Percentiles rank a stretch among this genome's conserved stretches.
These are phyloP conservation scores for Panulirus ornatus DNA, from an alignment of 1,140 invertebrate species.

Conservation along the genomic window DNA sequence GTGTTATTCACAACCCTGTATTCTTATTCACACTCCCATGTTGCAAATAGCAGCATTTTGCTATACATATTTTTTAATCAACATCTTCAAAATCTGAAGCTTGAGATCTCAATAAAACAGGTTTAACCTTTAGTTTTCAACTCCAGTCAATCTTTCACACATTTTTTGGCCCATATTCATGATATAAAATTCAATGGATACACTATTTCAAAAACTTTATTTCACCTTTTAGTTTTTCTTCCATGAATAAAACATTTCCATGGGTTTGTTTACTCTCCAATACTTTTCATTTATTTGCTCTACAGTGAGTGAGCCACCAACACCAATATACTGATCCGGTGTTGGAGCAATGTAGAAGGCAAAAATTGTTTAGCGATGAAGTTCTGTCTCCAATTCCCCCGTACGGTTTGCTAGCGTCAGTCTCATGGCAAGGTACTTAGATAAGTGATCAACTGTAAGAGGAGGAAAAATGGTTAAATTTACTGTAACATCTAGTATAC, in stretches of 20 bases:
- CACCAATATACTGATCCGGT: slow-evolving; percentile 88
- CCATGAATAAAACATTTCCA: slow-evolving; percentile 97
- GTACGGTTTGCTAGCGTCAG: slow-evolving; percentile 86
- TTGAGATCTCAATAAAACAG: too few relatives aligned
- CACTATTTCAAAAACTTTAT: too few relatives aligned
- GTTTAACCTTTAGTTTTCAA: too few relatives aligned
- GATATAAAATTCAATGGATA: too few relatives aligned
- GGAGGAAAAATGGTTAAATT: slow-evolving; percentile 71
- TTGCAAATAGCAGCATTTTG: too few relatives aligned
- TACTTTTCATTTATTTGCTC: slow-evolving; percentile 95
- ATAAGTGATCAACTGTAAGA: slow-evolving; percentile 93
- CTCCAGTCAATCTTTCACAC: too few relatives aligned
- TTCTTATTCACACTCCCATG: too few relatives aligned
- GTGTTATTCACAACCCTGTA: too few relatives aligned
- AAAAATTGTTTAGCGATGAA: slow-evolving; percentile 86
- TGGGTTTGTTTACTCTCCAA: slow-evolving; percentile 96
- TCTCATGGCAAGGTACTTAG: slow-evolving; percentile 96
- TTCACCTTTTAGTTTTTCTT: slow-evolving; percentile 81
- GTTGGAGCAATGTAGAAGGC: slow-evolving; percentile 93
- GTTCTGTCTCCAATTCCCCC: slow-evolving; percentile 84
- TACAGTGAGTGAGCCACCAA: slow-evolving; percentile 92
- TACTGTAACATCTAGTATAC: not conserved
- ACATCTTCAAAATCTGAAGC: too few relatives aligned
- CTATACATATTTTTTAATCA: too few relatives aligned
- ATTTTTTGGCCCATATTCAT: too few relatives aligned